phyloP scores from a whole-genome alignment of 2,113 vertebrate genomes.

The Stegostoma tigrinum region DNA sequence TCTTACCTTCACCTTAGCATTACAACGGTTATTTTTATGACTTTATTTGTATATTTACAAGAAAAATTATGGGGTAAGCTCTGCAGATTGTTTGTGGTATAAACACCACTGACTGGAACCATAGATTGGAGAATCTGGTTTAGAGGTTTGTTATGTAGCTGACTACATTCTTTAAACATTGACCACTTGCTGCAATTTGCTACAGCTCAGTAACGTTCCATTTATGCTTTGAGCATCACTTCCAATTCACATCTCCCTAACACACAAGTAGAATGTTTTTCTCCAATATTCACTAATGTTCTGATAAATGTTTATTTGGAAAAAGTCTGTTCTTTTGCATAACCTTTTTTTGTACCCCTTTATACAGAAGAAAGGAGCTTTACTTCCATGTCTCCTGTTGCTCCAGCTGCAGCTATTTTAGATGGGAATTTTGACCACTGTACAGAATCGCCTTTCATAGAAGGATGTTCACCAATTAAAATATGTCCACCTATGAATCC shows the following conservation, averaged over 20 bases:
- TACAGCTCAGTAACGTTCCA: neutral
- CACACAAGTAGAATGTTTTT: neutral
- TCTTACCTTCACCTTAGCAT: neutral
- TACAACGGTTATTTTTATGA: neutral
- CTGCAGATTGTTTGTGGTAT: neutral
- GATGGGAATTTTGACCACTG: slow-evolving; percentile 49
- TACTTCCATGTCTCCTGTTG: slow-evolving; percentile 64
- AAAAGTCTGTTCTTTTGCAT: neutral
- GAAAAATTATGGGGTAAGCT: neutral
- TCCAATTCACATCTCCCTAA: neutral
- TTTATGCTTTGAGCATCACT: neutral
- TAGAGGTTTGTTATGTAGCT: neutral
- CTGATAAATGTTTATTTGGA: neutral
- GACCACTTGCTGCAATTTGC: neutral
- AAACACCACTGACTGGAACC: neutral
- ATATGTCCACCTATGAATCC: slow-evolving; percentile 68
- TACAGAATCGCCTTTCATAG: slow-evolving; percentile 72
- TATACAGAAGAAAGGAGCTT: slow-evolving; percentile 63
- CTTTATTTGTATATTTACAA: neutral
- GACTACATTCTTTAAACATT: neutral
- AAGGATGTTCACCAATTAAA: slow-evolving; percentile 86
- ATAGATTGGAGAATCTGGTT: neutral
- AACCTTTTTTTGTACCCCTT: neutral
- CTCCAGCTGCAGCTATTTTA: slow-evolving; percentile 50
- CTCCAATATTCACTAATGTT: neutral